Base-by-base conservation (phyloP, 2,888 invertebrate species). In the Tipula vernalis region DNA sequence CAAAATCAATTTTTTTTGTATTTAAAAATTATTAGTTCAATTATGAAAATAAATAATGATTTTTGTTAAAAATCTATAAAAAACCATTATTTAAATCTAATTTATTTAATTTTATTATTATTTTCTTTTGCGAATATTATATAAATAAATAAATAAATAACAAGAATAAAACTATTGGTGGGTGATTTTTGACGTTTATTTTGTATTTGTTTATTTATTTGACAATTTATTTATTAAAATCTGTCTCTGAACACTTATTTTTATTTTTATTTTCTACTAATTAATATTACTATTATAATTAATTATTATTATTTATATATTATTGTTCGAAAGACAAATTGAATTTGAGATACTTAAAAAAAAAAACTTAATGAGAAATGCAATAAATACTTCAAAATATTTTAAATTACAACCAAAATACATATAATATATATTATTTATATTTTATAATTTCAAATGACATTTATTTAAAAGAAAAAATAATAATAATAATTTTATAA, bases 41-140 rank as follows among this genome's bases (percentile, higher is more conserved):
- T 71, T 71, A n/a, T 57, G 51, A 57, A 57, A 57, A 12, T 15
- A 57, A 18, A 57, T 57, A 57, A 44, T 51, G 51, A 51, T 51
- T 51, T 51, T 51, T 51, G n/a, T 28, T 51, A 51, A 51, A 51
- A 39, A 39, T 39, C 3, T 39, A 39, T 28, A 28, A 28, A 51
- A n/a, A 15, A 13, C 0, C 51, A 51, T 51, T 15, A 51, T 51
- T 10, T 44, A 44, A 44, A 44, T 44, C 8, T 13, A 71, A 71
- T 71, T 71, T 71, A 71, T 71, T 71, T 71, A 71, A 71, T 71
- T 71, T 71, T 71, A 71, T 71, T 71, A 71, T 71, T 71, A 71
- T 28, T 71, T 71, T 71, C 4, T 28, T 71, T 71, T 12, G 28
- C 10, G 28, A 10, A 18, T 71, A 2, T 8, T 5, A 57, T 18